A percentile compares a stretch with the other conserved stretches of the same genome.
Conservation (phyloP, 2,113 vertebrate species). For the Colistium nudipinnis region DNA sequence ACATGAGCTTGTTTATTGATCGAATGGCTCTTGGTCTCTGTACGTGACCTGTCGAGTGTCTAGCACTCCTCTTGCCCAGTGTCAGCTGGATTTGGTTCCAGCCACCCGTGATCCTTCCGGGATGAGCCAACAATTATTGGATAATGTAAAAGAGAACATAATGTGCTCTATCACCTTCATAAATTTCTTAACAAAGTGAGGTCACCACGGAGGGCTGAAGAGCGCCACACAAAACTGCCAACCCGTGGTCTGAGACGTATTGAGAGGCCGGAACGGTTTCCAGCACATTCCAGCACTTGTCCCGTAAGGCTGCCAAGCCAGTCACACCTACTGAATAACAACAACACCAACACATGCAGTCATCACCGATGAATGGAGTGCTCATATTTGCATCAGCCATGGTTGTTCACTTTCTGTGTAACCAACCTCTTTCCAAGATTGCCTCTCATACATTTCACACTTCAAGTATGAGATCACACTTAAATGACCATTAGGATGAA, state of each 20-base stretch:
- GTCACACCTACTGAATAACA: conserved; percentile 62
- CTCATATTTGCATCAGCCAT: conserved; percentile 13
- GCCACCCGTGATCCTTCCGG: too few relatives aligned
- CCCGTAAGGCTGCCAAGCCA: conserved; percentile 26
- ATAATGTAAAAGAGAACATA: too few relatives aligned
- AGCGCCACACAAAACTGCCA: neutral
- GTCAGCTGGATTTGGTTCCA: too few relatives aligned
- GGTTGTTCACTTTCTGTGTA: conserved; percentile 2
- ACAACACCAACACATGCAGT: conserved; percentile 33
- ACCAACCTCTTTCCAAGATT: neutral
- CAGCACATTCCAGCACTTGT: conserved; percentile 54
- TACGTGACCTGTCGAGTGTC: too few relatives aligned
- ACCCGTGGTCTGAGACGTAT: conserved; percentile 25
- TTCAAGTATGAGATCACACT: conserved; percentile 25
- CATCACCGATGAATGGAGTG: conserved; percentile 58
- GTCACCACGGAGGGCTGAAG: too few relatives aligned
- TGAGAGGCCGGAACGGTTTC: conserved; percentile 7
- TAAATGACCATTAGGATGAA: conserved; percentile 1
- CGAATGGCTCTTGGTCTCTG: too few relatives aligned
- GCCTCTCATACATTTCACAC: conserved; percentile 4
- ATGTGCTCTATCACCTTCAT: too few relatives aligned
- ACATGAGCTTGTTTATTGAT: too few relatives aligned
- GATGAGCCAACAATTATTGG: too few relatives aligned
- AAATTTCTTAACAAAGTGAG: neutral
- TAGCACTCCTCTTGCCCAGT: too few relatives aligned